Conservation (phyloP, 2,888 invertebrate genomes). For the Drosophila picticornis region DNA sequence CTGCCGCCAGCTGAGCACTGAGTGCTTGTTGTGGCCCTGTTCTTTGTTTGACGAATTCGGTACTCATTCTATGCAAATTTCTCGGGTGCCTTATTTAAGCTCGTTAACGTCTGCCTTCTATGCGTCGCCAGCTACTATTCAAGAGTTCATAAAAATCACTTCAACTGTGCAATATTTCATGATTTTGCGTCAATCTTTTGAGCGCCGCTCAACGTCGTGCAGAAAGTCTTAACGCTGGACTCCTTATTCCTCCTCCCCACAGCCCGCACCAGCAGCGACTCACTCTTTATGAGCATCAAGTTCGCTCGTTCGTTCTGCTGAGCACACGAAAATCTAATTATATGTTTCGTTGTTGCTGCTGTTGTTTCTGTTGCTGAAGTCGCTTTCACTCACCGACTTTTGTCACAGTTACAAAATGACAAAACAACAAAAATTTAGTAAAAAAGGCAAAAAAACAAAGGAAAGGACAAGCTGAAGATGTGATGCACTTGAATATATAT, state of each 20-base stretch:
- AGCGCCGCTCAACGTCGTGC: slow-evolving; percentile 40
- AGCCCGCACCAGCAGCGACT: background rate
- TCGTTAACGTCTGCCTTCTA: slow-evolving; percentile 59
- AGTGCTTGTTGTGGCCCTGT: background rate
- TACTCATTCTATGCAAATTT: slow-evolving; percentile 52
- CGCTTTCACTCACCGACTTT: slow-evolving; percentile 57
- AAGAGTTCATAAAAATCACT: slow-evolving; percentile 78
- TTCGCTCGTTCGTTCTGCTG: slow-evolving; percentile 66
- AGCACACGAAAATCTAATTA: slow-evolving; percentile 73
- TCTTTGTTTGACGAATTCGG: slow-evolving; percentile 17
- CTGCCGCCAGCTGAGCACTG: background rate
- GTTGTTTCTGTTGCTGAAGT: slow-evolving; percentile 26
- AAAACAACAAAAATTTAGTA: slow-evolving; percentile 12
- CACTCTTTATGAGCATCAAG: slow-evolving; percentile 51
- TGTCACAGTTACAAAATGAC: slow-evolving; percentile 60
- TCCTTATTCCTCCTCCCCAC: background rate
- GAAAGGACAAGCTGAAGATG: background rate
- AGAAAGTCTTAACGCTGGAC: slow-evolving; percentile 1
- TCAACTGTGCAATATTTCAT: slow-evolving; percentile 79
- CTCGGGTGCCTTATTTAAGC: slow-evolving; percentile 59
- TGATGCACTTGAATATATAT: slow-evolving; percentile 20
- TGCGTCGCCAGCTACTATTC: slow-evolving; percentile 57
- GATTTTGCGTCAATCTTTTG: slow-evolving; percentile 71
- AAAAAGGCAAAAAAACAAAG: background rate
- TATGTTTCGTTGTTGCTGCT: slow-evolving; percentile 40